Evolutionary conservation across 2,113 vertebrate genomes (phyloP).

Genomic region (Scalopus aquaticus): DNA sequence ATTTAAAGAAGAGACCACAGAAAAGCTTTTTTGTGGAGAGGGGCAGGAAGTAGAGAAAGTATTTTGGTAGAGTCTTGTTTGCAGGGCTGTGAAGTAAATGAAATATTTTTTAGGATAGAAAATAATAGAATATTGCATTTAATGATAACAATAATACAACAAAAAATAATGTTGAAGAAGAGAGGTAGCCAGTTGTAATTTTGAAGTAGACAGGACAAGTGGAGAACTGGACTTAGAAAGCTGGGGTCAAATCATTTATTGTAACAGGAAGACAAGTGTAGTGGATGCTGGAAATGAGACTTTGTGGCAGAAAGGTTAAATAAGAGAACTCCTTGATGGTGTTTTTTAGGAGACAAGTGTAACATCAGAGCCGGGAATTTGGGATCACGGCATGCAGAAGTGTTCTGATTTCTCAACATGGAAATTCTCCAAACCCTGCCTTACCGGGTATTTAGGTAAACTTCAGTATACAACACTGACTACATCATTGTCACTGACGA

Average conservation of each 20-base stretch:
- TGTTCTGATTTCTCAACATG: too few relatives aligned
- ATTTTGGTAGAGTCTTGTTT: neutral
- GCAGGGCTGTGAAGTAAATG: neutral
- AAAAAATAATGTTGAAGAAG: neutral
- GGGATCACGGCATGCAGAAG: too few relatives aligned
- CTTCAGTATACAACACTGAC: too few relatives aligned
- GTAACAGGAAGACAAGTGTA: neutral
- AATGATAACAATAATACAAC: neutral
- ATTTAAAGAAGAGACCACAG: neutral
- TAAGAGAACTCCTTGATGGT: neutral
- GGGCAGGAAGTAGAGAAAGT: neutral
- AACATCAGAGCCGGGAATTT: neutral
- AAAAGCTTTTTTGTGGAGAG: neutral
- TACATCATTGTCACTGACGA: too few relatives aligned
- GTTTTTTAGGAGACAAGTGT: neutral
- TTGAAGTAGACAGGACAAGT: neutral
- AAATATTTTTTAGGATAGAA: neutral
- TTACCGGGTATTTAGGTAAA: too few relatives aligned
- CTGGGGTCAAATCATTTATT: neutral
- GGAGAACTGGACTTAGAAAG: neutral
- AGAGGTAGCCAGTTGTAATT: neutral
- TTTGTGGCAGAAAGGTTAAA: slow-evolving; percentile 11
- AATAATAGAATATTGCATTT: neutral
- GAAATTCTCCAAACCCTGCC: too few relatives aligned
- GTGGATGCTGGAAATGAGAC: neutral